Evolutionary conservation across 2,797 vertebrate genomes (phyloP).

Genomic region (Poeciliopsis infans): DNA sequence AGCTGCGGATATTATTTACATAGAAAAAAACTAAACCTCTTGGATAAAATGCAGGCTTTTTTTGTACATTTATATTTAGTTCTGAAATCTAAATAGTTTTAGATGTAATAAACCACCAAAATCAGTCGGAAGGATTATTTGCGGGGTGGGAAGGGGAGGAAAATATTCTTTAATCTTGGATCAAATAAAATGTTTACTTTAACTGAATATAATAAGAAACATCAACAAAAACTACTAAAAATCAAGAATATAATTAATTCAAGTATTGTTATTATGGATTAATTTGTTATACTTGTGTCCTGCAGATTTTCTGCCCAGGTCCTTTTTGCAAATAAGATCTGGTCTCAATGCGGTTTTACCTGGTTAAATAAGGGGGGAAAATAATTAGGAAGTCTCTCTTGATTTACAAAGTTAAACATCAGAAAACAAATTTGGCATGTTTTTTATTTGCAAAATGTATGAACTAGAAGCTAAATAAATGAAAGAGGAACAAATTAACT

Average conservation of each 20-base stretch:
- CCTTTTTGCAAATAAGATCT: no score
- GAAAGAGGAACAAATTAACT: not conserved
- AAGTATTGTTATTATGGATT: not conserved
- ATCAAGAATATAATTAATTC: not conserved
- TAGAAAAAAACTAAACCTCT: not conserved
- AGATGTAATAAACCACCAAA: not conserved
- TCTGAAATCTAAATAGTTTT: not conserved
- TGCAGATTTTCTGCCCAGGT: no score
- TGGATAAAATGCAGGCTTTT: not conserved
- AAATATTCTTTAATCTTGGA: not conserved
- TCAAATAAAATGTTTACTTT: not conserved
- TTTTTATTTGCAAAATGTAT: not conserved
- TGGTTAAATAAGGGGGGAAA: no score
- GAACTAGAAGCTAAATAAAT: not conserved
- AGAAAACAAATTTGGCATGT: no score
- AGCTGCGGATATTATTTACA: conserved; percentile 16
- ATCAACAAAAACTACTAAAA: not conserved
- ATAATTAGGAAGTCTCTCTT: not conserved
- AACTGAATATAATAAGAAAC: not conserved
- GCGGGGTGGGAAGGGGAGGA: not conserved
- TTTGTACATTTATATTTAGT: not conserved
- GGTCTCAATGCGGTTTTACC: no score
- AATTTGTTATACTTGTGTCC: no score
- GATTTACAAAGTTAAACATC: no score
- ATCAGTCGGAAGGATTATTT: not conserved